Base-by-base conservation (phyloP, 2,888 invertebrate species). In the Synergus laeviventris region DNA sequence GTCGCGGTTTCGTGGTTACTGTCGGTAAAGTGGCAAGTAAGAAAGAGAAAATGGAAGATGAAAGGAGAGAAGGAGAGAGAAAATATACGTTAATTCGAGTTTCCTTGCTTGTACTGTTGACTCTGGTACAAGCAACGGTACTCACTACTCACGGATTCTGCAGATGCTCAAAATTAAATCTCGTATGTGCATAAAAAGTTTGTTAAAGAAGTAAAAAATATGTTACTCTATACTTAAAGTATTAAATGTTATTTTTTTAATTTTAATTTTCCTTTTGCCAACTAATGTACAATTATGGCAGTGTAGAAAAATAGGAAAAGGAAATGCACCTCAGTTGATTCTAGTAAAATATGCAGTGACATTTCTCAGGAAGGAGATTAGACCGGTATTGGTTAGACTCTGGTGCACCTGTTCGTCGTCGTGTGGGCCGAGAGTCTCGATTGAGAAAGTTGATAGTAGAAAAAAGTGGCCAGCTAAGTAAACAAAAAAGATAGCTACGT, bases 301-400 rank as follows among this genome's bases (percentile, higher is more conserved):
- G 18, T 18, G n/a, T 42, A 14, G 14, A 42, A 42, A 42, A 42
- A 7, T 42, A 42, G 62, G n/a, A 61, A 36, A 24, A n/a, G 61
- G 38, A 64, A 64, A 64, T 64, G 21, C 18, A 62, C 14, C 36
- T 39, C 24, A 1, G 16, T 11, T 39, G 39, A 38, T 36, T 39
- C 42, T 21, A 64, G 64, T 64, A 12, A 1, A 64, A 64, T 42
- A 66, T 66, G 31, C 45, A 70, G 39, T 39, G 62, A 39, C 39
- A 70, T 49, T 21, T 49, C 16, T 42, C 49, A 49, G n/a, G 70
- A 49, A 70, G 70, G 70, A 45, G 70, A 70, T 70, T 70, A 70
- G 31, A 36, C 45, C 49, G 45, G 70, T 70, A 70, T 45, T 66
- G 45, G 70, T 70, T 45, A 70, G 70, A 49, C 70, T 70, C 11